These are phyloP conservation scores for Cheilosia vulpina DNA, from an alignment of 2,888 invertebrate species.

Conservation along the genomic window DNA sequence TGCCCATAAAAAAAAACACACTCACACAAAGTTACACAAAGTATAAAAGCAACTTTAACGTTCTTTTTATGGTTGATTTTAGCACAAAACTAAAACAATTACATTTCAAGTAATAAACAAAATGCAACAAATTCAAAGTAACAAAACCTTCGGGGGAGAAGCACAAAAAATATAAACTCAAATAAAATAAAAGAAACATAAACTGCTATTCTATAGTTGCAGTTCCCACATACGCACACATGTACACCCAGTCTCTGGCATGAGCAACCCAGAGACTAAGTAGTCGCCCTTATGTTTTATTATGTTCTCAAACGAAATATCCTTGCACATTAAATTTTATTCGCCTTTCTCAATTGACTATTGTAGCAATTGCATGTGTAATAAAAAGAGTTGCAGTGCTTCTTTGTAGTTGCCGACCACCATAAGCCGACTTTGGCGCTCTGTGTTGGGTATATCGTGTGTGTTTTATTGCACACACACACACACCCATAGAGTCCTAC, in stretches of 20 bases:
- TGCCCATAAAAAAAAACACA: slow-evolving; percentile 28
- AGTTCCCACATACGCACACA: slow-evolving; percentile 43
- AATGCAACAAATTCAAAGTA: slow-evolving; percentile 74
- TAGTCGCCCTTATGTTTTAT: slow-evolving; percentile 73
- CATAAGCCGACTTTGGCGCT: slow-evolving; percentile 18
- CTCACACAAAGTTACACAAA: slow-evolving; percentile 52
- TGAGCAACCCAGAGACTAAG: slow-evolving; percentile 53
- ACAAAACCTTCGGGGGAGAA: slow-evolving; percentile 49
- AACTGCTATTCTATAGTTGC: slow-evolving; percentile 27
- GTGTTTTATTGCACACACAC: slow-evolving; percentile 54
- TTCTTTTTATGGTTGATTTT: slow-evolving; percentile 65
- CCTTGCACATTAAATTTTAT: slow-evolving; percentile 75
- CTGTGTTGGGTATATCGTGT: not conserved
- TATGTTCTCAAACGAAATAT: slow-evolving; percentile 75
- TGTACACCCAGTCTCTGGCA: slow-evolving; percentile 28
- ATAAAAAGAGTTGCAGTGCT: slow-evolving; percentile 74
- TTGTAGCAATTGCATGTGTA: slow-evolving; percentile 75
- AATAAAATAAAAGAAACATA: slow-evolving; percentile 51
- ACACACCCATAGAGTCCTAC: not conserved
- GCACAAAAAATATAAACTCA: slow-evolving; percentile 19
- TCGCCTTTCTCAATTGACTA: slow-evolving; percentile 74
- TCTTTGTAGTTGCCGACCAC: slow-evolving; percentile 71
- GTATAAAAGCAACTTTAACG: slow-evolving; percentile 55
- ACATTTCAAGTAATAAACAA: slow-evolving; percentile 72
- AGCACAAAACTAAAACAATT: slow-evolving; percentile 71